Conservation (phyloP, 2,113 vertebrate genomes). For the Thermophis baileyi region DNA sequence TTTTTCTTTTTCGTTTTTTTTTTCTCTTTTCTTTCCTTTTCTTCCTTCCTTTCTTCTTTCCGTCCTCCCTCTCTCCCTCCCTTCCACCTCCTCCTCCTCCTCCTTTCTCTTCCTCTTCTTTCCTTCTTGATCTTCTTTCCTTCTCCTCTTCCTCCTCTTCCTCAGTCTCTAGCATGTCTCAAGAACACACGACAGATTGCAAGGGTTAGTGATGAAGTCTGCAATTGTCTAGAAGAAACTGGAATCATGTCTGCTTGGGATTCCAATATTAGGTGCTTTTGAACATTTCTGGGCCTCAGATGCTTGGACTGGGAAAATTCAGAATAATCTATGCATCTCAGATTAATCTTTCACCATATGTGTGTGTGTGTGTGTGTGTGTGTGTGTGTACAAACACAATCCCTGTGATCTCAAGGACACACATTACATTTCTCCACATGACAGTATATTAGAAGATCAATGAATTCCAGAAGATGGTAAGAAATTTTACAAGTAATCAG, state of each 20-base stretch:
- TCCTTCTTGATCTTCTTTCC: neutral
- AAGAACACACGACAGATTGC: neutral
- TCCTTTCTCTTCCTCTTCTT: too few species aligned
- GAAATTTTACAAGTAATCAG: constrained; percentile 61
- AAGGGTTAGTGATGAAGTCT: neutral
- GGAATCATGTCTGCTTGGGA: neutral
- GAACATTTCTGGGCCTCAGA: neutral
- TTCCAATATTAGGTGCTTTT: neutral
- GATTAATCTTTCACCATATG: neutral
- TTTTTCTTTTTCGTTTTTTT: too few species aligned
- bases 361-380: neutral
- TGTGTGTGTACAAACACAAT: too few species aligned
- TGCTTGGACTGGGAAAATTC: neutral
- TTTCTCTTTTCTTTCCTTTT: too few species aligned
- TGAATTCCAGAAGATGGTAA: constrained; percentile 50
- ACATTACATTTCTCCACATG: neutral
- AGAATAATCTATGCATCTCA: neutral
- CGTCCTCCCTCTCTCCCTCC: accelerated
- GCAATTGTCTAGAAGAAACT: neutral
- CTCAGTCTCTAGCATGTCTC: neutral
- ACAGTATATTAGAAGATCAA: neutral
- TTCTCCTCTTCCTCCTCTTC: neutral
- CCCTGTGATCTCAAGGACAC: neutral
- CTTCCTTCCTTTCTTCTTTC: neutral
- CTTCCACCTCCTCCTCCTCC: accelerated